Base-by-base conservation (phyloP, 2,113 vertebrate species). In the Odocoileus virginianus region DNA sequence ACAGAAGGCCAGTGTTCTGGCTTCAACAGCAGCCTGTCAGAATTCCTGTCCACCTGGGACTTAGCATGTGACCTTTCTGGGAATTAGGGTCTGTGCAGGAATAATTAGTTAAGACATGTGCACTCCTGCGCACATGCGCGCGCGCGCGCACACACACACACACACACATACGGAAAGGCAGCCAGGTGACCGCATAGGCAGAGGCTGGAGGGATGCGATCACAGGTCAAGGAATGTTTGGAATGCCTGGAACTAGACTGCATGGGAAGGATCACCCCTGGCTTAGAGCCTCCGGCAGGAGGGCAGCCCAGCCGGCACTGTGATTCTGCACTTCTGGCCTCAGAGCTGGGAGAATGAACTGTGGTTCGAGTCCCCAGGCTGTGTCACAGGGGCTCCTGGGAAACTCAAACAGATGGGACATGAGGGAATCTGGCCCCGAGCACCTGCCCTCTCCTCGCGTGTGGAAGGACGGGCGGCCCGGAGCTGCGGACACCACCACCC, bases 61-160 rank as follows among this genome's bases (percentile, higher is more conserved):
- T n/a, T 21, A 30, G 27, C 54, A 33, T 0, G 13, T 12, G 54
- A 13, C 50, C 23, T 25, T 28, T 10, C 28, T 54, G 15, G 45
- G 54, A 89, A 50, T 6, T 1, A 30, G 33, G 36, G 33, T 50
- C 33, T 88, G n/a, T 43, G 81, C 19, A 54, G 79, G 21, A 86
- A 50, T 57, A 15, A 64, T 10, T 3, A 21, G 61, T 19, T 6
- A 52, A 64, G 8, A 84, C 52, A 55, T 19, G 11, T 36, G 19
- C 50, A 25, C 13, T 14, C 0, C 1, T 2, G 2, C 16, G 12
- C 3, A 1, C 14, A 8, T 2, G 2, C 16, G 12, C 3, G 2
- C 14, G 14, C 27, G 21, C 0, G 25, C 61, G 25, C 8, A 6
- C 36, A 28, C 40, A 36, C 3, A 33, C 50, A 61, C 0, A 45